Evolutionary conservation across 1,140 invertebrate genomes (phyloP).

Genomic region (Caenorhabditis latens): DNA sequence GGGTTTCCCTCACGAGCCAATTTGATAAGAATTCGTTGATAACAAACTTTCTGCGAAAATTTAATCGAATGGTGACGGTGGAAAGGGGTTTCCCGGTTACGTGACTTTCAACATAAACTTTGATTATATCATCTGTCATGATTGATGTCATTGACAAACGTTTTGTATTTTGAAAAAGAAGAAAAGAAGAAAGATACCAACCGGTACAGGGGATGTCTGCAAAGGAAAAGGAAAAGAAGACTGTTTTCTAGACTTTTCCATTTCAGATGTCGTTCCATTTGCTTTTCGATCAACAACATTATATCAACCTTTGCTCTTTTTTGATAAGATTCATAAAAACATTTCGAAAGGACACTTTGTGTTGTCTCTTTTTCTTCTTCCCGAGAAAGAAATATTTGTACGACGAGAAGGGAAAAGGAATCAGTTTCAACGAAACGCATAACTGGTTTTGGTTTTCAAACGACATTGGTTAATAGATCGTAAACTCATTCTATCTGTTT

Average conservation of each 20-base stretch:
- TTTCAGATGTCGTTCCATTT: neutral
- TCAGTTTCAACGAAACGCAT: slow-evolving; percentile 43
- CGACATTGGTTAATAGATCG: neutral
- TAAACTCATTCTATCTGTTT: neutral
- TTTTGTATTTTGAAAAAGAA: slow-evolving; percentile 25
- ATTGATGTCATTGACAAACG: neutral
- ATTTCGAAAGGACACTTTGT: neutral
- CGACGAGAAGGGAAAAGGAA: neutral
- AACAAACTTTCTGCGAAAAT: slow-evolving; percentile 15
- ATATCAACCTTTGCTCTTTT: slow-evolving; percentile 14
- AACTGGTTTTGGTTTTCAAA: slow-evolving; percentile 9
- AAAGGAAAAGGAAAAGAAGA: neutral
- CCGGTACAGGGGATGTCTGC: neutral
- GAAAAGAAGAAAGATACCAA: neutral
- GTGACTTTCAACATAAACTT: slow-evolving; percentile 30
- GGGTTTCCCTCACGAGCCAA: slow-evolving; percentile 43
- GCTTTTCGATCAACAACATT: slow-evolving; percentile 14
- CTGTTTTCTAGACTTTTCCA: neutral
- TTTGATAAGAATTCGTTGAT: slow-evolving; percentile 31
- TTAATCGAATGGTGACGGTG: neutral
- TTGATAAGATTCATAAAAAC: slow-evolving; percentile 19
- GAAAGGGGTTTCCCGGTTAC: slow-evolving; percentile 45
- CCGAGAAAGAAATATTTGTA: neutral
- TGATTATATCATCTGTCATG: neutral
- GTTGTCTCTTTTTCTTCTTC: neutral